Evolutionary conservation across 2,113 vertebrate species (phyloP).

Genomic region (Solenodon paradoxus): DNA sequence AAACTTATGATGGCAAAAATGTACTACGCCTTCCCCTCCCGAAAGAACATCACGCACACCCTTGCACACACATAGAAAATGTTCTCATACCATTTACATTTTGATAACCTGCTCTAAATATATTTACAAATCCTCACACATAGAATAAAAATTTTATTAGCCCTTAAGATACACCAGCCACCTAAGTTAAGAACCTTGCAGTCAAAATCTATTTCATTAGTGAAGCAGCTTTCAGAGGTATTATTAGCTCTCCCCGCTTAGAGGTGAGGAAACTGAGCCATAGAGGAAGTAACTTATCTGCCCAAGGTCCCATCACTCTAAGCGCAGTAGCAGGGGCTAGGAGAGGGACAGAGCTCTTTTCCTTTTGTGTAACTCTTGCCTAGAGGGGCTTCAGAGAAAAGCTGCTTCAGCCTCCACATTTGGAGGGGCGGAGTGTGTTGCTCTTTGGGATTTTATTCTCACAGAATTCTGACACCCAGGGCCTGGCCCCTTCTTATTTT

Average conservation of each 20-base stretch:
- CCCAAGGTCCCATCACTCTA: neutral
- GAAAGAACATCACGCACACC: neutral
- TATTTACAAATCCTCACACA: neutral
- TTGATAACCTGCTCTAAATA: neutral
- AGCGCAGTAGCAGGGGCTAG: too few species aligned
- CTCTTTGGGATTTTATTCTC: neutral
- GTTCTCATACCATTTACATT: neutral
- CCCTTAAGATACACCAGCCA: neutral
- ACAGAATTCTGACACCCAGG: neutral
- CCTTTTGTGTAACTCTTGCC: neutral
- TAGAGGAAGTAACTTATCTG: neutral
- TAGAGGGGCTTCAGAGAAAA: neutral
- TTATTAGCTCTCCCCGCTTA: neutral
- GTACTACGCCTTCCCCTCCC: too few species aligned
- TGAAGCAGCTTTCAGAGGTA: neutral
- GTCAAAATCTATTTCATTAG: constrained; percentile 15
- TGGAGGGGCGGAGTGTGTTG: neutral
- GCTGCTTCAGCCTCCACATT: neutral
- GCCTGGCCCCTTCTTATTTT: neutral
- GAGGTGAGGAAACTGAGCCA: neutral
- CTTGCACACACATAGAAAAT: neutral
- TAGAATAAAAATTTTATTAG: neutral
- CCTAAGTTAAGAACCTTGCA: neutral
- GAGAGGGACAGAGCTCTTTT: neutral
- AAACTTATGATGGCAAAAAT: neutral